Base-by-base conservation (phyloP, 2,113 vertebrate genomes). In the Poecile atricapillus region DNA sequence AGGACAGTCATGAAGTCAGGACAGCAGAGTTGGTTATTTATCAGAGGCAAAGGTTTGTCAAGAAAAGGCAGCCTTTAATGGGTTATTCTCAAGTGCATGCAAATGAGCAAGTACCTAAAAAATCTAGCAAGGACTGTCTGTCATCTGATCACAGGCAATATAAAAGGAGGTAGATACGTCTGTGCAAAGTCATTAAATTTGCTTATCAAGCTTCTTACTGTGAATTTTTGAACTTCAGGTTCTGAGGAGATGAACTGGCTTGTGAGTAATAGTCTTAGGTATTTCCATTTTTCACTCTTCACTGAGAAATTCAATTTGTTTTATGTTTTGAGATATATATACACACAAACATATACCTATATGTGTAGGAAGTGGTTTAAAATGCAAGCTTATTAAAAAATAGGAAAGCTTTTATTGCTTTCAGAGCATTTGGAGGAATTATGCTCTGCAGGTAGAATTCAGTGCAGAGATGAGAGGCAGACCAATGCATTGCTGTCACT, bases 1-100 rank as follows among this genome's bases (percentile, higher is more conserved):
- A 97, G 95, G 87, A 93, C 96, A 97, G 88, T 96, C 93, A 94
- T 75, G 93, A 97, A 97, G 33, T 76, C 90, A 89, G 93, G 91
- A 78, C 75, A 86, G 82, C 10, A 11, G 78, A 93, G 53, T 12
- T 94, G 64, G 80, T 75, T 75, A 94, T 98, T 98, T 97, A 97
- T 98, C 95, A 97, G 91, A 90, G 79, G 84, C 46, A 81, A 84
- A 96, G 89, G 65, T 87, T 97, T 91, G 65, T 79, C 5, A 33
- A 80, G 90, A 97, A 97, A 92, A 97, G 85, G 68, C 83, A 91
- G 78, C 70, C 56, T 96, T 96, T 95, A 95, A 87, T 89, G 90
- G 96, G 46, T 81, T 96, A 93, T 97, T 96, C 85, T 93, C 58
- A 96, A 96, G 87, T 95, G 65, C 95, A 97, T 97, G 91, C 96